Evolutionary conservation across 1,140 invertebrate species (phyloP), one percentile per base, ranked within the genome.

Genomic region (Drosophila suzukii): DNA sequence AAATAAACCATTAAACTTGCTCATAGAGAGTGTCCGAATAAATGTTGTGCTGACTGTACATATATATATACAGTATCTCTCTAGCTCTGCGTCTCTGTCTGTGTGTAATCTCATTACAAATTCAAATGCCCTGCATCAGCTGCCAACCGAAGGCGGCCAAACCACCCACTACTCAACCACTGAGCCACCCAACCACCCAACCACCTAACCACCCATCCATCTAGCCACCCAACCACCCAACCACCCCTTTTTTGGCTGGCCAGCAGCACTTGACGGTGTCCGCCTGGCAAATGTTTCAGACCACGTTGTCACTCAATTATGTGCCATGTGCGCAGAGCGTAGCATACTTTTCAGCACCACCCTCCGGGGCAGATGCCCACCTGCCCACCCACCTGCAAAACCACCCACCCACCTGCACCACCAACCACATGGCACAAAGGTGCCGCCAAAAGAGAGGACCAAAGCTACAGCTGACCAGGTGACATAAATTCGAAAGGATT

Each of bases 281-380:
- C 65, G 85, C 83, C 81, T 72, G 83, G 78, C 78, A 85, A 88
- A 85, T 85, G 75, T 77, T 75, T 76, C 75, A 70, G 61, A 88
- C 82, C 82, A 85, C 82, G 78, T 85, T 85, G 82, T 85, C 82
- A 85, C 82, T 85, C 83, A 85, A 85, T 85, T 85, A 85, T 85
- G 83, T 85, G 83, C 82, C 83, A 82, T 78, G 82, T 85, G 83
- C 61, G 81, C 78, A 65, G 70, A 59, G 63, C 78, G 67, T 82
- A 78, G 82, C 74, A 85, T 66, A 78, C 81, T 85, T 86, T 86
- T 86, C 82, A 85, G 70, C 82, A 51, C 81, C 57, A 51, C 55
- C 67, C 74, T 46, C 27, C 6, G 4, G 7, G 53, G 56, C 63
- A 15, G 20, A 20, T 1, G 20, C 20, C n/a, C n/a, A n/a, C n/a